Evolutionary conservation across 1,140 invertebrate species (phyloP).

Genomic region (Hormaphis cornu): DNA sequence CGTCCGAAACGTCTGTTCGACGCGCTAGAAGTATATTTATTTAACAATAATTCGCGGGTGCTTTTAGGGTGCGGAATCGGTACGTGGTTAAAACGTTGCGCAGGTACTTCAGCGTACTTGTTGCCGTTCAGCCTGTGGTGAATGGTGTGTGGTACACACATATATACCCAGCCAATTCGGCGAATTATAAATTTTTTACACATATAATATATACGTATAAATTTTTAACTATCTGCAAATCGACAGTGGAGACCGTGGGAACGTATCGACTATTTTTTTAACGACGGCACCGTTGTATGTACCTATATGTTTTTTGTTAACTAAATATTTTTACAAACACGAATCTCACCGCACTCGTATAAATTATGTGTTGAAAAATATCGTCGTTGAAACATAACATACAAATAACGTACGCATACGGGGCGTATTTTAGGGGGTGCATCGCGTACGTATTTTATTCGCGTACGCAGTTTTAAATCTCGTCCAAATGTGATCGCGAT

Average conservation of each 20-base stretch:
- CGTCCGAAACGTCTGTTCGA: not conserved
- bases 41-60: constrained; percentile 10
- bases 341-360: not conserved
- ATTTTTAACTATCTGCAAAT: not conserved
- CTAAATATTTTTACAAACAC: constrained; percentile 2
- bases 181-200: constrained; percentile 10
- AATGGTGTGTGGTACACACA: too few relatives aligned
- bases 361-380: too few relatives aligned
- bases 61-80: constrained; percentile 10
- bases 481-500: too few relatives aligned
- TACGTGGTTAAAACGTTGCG: not conserved
- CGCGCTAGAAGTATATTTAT: constrained; percentile 16
- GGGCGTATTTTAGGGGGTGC: too few relatives aligned
- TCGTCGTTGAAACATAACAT: too few relatives aligned
- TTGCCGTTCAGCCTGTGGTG: too few relatives aligned
- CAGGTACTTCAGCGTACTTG: constrained; percentile 13
- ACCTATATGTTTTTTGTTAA: not conserved
- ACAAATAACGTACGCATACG: too few relatives aligned
- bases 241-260: not conserved
- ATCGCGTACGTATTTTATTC: too few relatives aligned
- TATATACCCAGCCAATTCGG: not conserved
- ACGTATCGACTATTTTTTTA: not conserved
- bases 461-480: too few relatives aligned
- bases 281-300: not conserved
- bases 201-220: too few relatives aligned